These are phyloP conservation scores for Himalopsyche phryganea DNA, from an alignment of 1,140 invertebrate genomes.

Conservation along the genomic window DNA sequence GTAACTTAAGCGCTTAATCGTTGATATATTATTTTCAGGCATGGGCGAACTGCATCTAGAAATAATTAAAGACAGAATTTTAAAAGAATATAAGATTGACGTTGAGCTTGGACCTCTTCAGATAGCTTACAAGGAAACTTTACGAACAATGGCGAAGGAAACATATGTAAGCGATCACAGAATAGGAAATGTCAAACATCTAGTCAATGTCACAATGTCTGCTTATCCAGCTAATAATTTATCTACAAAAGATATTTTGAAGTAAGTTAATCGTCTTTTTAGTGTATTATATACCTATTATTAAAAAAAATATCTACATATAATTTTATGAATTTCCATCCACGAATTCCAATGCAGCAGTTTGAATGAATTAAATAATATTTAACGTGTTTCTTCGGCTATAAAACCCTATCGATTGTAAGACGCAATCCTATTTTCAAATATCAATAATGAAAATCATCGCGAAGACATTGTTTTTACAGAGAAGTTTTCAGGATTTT, in stretches of 20 bases:
- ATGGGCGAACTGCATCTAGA: constrained; percentile 98
- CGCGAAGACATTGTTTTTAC: no score
- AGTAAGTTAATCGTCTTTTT: constrained; percentile 30
- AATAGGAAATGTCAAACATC: constrained; percentile 59
- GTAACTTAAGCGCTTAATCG: no score
- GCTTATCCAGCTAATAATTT: constrained; percentile 46
- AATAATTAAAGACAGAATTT: constrained; percentile 84
- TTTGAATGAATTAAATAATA: no score
- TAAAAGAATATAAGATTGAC: constrained; percentile 87
- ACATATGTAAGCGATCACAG: constrained; percentile 61
- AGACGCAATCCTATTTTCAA: no score
- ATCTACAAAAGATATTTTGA: constrained; percentile 40
- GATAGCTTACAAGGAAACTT: constrained; percentile 87
- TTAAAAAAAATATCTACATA: constrained; percentile 2
- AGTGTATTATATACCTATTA: not conserved
- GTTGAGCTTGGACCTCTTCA: constrained; percentile 91
- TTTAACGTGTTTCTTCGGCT: no score
- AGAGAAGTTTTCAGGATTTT: no score
- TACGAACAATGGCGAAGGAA: constrained; percentile 52
- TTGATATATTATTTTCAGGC: constrained; percentile 48
- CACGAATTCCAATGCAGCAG: not conserved
- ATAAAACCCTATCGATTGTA: no score
- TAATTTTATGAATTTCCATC: not conserved
- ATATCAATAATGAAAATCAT: no score
- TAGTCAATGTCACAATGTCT: constrained; percentile 58